These are phyloP conservation scores for Furcula furcula DNA, from an alignment of 2,888 invertebrate species.

Conservation along the genomic window DNA sequence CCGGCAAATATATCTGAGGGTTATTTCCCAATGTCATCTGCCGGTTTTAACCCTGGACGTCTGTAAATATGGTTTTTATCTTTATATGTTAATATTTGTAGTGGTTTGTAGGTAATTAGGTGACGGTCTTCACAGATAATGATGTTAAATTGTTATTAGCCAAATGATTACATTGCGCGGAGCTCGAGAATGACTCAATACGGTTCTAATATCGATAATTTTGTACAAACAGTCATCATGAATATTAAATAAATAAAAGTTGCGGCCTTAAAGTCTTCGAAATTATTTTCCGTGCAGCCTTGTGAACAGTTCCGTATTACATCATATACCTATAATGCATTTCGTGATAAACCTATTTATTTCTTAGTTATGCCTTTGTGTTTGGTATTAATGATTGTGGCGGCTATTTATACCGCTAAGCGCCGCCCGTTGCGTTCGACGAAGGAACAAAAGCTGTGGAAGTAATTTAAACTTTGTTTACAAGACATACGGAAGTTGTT, in stretches of 20 bases:
- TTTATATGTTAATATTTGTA: constrained; percentile 25
- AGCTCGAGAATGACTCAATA: constrained; percentile 25
- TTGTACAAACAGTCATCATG: constrained; percentile 3
- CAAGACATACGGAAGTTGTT: background rate
- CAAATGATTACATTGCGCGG: constrained; percentile 9
- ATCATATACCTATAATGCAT: constrained; percentile 66
- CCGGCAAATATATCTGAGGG: constrained; percentile 27
- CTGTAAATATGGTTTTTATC: constrained; percentile 20
- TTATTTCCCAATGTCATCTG: constrained; percentile 28
- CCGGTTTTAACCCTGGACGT: constrained; percentile 16
- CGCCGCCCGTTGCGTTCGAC: background rate
- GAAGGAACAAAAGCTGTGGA: background rate
- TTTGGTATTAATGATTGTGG: constrained; percentile 14
- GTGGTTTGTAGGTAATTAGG: constrained; percentile 27
- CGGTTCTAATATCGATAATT: constrained; percentile 15
- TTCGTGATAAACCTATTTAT: constrained; percentile 47
- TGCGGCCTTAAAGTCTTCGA: constrained; percentile 54
- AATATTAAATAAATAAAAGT: constrained; percentile 53
- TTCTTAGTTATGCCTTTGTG: constrained; percentile 53
- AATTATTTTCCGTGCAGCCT: constrained; percentile 72
- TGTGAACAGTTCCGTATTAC: constrained; percentile 71
- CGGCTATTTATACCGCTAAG: background rate
- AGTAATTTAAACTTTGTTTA: background rate
- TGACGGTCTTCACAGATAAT: constrained; percentile 19
- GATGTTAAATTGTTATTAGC: constrained; percentile 8